phyloP scores from a whole-genome alignment of 2,888 invertebrate genomes.

The Sericinus montela region DNA sequence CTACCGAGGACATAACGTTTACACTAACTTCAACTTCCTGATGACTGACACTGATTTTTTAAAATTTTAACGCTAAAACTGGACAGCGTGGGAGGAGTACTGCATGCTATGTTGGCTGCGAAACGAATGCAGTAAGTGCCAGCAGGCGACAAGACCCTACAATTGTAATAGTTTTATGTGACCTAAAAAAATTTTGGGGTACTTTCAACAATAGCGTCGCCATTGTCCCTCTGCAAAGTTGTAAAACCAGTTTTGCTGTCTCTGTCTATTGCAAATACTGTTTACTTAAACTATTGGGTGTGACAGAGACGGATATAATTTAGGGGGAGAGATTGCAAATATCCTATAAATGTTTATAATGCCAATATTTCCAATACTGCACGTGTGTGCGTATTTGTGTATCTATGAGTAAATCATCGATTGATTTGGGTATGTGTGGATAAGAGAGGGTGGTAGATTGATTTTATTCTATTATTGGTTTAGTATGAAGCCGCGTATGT shows the following conservation, averaged over 20 bases:
- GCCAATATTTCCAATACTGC: conserved; percentile 69
- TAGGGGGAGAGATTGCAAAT: conserved; percentile 67
- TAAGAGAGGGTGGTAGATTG: conserved; percentile 72
- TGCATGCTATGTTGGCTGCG: conserved; percentile 63
- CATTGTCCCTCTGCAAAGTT: conserved; percentile 72
- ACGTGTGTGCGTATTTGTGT: conserved; percentile 44
- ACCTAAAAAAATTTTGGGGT: conserved; percentile 78
- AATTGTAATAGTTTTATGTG: conserved; percentile 77
- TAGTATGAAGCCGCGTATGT: conserved; percentile 77
- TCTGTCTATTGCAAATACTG: conserved; percentile 36
- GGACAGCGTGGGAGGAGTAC: conserved; percentile 65
- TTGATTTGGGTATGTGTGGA: conserved; percentile 51
- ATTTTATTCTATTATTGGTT: conserved; percentile 78
- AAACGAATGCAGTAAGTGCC: conserved; percentile 72
- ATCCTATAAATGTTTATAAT: conserved; percentile 74
- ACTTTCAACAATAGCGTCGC: conserved; percentile 74
- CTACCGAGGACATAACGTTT: conserved; percentile 51
- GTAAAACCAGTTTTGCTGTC: conserved; percentile 57
- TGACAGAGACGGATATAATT: conserved; percentile 51
- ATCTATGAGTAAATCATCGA: conserved; percentile 54
- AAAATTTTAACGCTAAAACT: conserved; percentile 37
- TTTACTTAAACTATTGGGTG: conserved; percentile 25
- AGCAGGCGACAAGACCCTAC: conserved; percentile 69
- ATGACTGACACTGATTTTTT: conserved; percentile 42
- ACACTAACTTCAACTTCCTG: conserved; percentile 32